phyloP scores from a whole-genome alignment of 2,113 vertebrate genomes.

The Anseranas semipalmata region DNA sequence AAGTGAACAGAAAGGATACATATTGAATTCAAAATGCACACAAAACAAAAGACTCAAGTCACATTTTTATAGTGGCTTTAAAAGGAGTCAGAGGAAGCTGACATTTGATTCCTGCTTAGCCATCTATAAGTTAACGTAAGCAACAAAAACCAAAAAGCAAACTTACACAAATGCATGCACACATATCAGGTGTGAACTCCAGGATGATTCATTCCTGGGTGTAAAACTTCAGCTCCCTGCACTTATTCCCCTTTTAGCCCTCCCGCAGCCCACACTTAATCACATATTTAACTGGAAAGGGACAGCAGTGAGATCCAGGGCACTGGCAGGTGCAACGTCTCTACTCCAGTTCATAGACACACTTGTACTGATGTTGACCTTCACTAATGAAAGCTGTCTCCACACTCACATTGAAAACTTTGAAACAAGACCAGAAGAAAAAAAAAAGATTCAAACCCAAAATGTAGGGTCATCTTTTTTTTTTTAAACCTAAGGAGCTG shows the following conservation, averaged over 20 bases:
- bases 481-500: neutral
- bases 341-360: neutral
- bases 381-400: neutral
- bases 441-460: neutral
- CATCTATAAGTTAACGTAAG: neutral
- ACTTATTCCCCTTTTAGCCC: neutral
- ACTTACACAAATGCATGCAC: neutral
- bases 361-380: neutral
- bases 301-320: neutral
- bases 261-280: neutral
- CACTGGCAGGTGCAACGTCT: neutral
- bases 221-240: neutral
- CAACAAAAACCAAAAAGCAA: neutral
- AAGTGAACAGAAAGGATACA: neutral
- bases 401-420: neutral
- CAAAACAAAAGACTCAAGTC: neutral
- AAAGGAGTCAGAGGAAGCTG: neutral
- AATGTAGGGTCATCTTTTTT: neutral
- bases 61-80: neutral
- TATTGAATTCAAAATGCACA: neutral
- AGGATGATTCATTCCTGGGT: neutral
- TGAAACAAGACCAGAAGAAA: neutral
- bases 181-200: neutral
- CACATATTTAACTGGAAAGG: neutral
- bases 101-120: neutral